Evolutionary conservation across 2,797 vertebrate genomes (phyloP), one percentile per base, ranked within the genome.

Genomic region (Gephyroberyx darwinii): DNA sequence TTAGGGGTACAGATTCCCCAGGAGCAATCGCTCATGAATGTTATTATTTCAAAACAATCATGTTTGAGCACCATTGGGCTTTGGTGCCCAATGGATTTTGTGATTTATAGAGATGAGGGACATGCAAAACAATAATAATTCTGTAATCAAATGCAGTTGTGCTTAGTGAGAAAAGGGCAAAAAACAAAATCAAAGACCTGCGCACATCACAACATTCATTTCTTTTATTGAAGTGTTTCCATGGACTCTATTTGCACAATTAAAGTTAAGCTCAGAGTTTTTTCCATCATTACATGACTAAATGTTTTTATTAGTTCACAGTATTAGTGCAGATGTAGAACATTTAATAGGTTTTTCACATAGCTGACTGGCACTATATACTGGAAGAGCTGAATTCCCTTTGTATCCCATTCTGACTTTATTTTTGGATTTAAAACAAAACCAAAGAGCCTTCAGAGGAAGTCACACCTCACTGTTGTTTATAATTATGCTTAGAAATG

Each of bases 261-360:
- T 82, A 30, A 82, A 85, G 73, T 78, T 67, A 52, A 84, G 72
- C 74, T 86, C 83, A 77, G 62, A 83, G 78, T 79, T 71, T 59
- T 78, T 81, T 78, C 59, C 75, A 78, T 81, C 50, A 65, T 63
- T 57, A 72, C 74, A 77, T 80, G 81, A 83, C 73, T 62, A 58
- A 83, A 78, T 66, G 33, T 19, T 76, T 26, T 51, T 50, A 41
- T 81, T 58, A 76, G 65, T 81, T 88, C 59, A 86, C 77, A 83
- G 84, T 82, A 77, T 84, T 76, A 86, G 85, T 89, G 84, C 85
- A 88, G 86, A 90, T 80, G 73, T 89, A 83, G 73, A 85, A 81
- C 81, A 84, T 71, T 65, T 22, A 62, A 57, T 39, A 64, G 41
- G 74, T 64, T 50, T 31, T 59, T 54, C 73, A 65, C 65, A 56